phyloP scores from a whole-genome alignment of 2,888 invertebrate species.

The Synergus gifuensis region DNA sequence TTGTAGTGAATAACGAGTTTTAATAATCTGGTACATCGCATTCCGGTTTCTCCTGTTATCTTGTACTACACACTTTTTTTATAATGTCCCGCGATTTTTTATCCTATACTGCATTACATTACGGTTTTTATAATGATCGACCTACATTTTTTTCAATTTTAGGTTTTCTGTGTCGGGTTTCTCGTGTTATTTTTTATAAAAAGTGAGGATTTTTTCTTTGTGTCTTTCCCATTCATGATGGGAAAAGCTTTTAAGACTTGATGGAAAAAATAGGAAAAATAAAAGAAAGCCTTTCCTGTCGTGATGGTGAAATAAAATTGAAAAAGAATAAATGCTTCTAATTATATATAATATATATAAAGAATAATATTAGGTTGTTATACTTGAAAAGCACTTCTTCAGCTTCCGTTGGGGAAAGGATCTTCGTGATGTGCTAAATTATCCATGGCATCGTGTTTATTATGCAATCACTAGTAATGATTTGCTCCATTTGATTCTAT shows the following conservation, averaged over 20 bases:
- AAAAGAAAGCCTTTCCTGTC: background rate
- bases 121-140: too few relatives aligned
- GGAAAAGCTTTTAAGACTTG: too few relatives aligned
- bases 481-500: slow-evolving; percentile 38
- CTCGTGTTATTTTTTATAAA: too few relatives aligned
- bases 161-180: too few relatives aligned
- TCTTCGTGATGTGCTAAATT: slow-evolving; percentile 36
- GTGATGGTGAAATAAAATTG: background rate
- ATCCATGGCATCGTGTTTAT: slow-evolving; percentile 16
- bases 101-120: too few relatives aligned
- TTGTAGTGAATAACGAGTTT: too few relatives aligned
- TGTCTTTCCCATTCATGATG: background rate
- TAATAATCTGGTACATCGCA: too few relatives aligned
- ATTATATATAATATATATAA: slow-evolving; percentile 7
- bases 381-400: background rate
- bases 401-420: slow-evolving; percentile 19
- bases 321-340: background rate
- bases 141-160: too few relatives aligned
- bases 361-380: slow-evolving; percentile 3
- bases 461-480: slow-evolving; percentile 39
- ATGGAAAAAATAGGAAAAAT: background rate
- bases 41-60: too few relatives aligned
- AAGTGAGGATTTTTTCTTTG: too few relatives aligned
- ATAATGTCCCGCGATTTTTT: too few relatives aligned
- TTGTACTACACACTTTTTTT: too few relatives aligned